Percentiles rank a stretch among this genome's conserved stretches.
These are phyloP conservation scores for Agelas oroides DNA, from an alignment of 37 sponge, comb jelly and placozoan genomes.

Conservation along the genomic window DNA sequence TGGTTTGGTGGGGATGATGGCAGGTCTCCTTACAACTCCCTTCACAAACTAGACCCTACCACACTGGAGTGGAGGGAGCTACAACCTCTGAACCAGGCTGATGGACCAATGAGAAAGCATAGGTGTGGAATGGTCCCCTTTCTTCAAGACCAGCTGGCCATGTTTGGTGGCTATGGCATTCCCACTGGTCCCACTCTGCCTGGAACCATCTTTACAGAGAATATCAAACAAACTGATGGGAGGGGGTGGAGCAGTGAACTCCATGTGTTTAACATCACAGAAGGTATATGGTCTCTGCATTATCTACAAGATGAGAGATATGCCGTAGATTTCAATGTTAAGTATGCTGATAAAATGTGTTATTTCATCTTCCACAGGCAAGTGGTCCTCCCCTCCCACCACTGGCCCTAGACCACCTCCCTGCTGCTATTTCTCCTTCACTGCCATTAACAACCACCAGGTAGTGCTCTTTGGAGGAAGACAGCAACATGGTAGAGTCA, in stretches of 20 bases:
- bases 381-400: constrained; percentile 17
- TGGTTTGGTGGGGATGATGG: constrained; percentile 16
- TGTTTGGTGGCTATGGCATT: constrained; percentile 31
- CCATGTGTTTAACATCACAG: constrained; percentile 10
- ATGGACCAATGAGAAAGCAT: constrained; percentile 4
- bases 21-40: not conserved
- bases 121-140: constrained; percentile 1
- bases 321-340: too few species aligned
- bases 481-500: constrained; percentile 17
- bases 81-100: not conserved
- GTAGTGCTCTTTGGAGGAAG: constrained; percentile 70
- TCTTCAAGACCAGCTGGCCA: not conserved
- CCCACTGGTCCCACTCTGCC: not conserved
- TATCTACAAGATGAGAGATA: too few species aligned
- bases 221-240: not conserved
- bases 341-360: too few species aligned
- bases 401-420: constrained; percentile 45
- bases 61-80: not conserved
- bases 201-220: not conserved
- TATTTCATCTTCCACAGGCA: not conserved
- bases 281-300: not conserved
- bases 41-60: constrained; percentile 5
- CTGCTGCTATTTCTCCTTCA: constrained; percentile 48
- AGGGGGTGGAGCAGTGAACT: constrained; percentile 34
- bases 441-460: constrained; percentile 26